A percentile compares a stretch with the other conserved stretches of the same genome.
These are phyloP conservation scores for Geothlypis trichas DNA, from an alignment of 2,113 vertebrate genomes.

Conservation along the genomic window DNA sequence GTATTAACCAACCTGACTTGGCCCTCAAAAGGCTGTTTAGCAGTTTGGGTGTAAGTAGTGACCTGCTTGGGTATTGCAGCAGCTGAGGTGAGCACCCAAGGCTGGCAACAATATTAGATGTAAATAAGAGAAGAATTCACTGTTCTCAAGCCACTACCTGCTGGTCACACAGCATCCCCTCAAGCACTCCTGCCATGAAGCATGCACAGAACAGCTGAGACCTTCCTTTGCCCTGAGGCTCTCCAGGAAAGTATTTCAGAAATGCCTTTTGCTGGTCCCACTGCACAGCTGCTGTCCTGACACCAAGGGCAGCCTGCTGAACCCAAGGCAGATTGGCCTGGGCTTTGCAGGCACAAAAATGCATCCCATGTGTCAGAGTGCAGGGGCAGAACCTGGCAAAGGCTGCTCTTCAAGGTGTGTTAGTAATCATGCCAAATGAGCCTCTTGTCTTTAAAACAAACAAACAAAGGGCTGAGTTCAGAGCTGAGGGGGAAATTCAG, in stretches of 20 bases:
- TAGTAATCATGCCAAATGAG: neutral
- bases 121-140: neutral
- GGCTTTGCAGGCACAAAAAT: neutral
- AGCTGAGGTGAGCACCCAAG: rapidly evolving
- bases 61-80: neutral
- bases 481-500: neutral
- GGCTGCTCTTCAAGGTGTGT: neutral
- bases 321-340: neutral
- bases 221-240: neutral
- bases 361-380: neutral
- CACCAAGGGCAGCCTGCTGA: neutral
- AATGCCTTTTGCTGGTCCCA: neutral
- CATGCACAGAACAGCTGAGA: neutral
- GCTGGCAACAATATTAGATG: neutral
- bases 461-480: neutral
- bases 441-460: neutral
- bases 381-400: neutral
- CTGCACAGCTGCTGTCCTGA: constrained; percentile 3
- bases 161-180: neutral
- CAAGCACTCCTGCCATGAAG: neutral
- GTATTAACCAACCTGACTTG: neutral
- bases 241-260: neutral
- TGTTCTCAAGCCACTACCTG: neutral
- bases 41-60: neutral
- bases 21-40: neutral